Evolutionary conservation across 2,797 vertebrate species (phyloP).

Genomic region (Hyperoplus immaculatus): DNA sequence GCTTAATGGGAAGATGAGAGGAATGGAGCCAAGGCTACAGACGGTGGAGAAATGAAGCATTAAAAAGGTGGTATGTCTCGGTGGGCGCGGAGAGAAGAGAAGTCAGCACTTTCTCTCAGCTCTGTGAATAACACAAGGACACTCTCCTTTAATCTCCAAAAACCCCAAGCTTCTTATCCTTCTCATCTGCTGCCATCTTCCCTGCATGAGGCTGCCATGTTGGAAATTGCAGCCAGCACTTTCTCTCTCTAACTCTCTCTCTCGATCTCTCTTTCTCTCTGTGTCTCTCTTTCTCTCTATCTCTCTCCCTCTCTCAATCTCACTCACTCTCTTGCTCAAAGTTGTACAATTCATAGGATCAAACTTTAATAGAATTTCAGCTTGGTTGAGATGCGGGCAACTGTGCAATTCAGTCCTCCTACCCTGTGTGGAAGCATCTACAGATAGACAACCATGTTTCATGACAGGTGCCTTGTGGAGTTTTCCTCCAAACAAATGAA

Average conservation of each 20-base stretch:
- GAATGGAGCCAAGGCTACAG: slow-evolving; percentile 56
- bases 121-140: slow-evolving; percentile 49
- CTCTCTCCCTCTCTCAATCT: too few relatives aligned
- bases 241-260: neutral
- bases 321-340: neutral
- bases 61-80: slow-evolving; percentile 47
- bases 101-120: slow-evolving; percentile 42
- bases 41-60: slow-evolving; percentile 53
- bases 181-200: slow-evolving; percentile 51
- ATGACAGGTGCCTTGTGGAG: neutral
- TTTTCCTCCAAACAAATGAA: too few relatives aligned
- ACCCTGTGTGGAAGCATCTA: neutral
- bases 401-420: neutral
- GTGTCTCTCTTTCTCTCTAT: too few relatives aligned
- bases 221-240: slow-evolving; percentile 4
- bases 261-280: too few relatives aligned
- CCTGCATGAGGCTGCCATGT: slow-evolving; percentile 26
- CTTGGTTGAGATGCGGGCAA: too few relatives aligned
- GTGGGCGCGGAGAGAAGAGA: slow-evolving; percentile 4
- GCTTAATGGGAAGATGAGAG: slow-evolving; percentile 65
- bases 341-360: slow-evolving; percentile 16
- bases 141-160: slow-evolving; percentile 58
- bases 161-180: slow-evolving; percentile 15
- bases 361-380: slow-evolving; percentile 3
- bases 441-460: neutral